Percentiles rank a stretch among this genome's conserved stretches.
phyloP scores from a whole-genome alignment of 2,888 invertebrate species.

The Rotaria socialis region DNA sequence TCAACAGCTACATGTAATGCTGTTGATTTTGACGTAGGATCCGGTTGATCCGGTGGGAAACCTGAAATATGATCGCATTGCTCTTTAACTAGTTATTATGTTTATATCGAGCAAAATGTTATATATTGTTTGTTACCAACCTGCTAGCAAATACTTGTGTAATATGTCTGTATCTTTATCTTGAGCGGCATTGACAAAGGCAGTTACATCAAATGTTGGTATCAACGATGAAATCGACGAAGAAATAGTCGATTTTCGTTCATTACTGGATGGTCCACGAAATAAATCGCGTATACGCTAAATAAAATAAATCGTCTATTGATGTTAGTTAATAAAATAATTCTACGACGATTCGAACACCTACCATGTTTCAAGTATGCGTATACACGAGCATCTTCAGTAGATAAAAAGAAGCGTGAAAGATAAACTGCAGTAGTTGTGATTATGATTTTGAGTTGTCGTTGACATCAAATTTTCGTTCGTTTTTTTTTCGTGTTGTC shows the following conservation, averaged over 20 bases:
- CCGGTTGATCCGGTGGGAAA: constrained; percentile 19
- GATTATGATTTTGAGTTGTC: neutral
- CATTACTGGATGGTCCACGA: neutral
- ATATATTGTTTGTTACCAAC: neutral
- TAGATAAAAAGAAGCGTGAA: neutral
- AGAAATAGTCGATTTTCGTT: neutral
- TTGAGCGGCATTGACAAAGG: neutral
- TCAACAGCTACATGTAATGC: constrained; percentile 30
- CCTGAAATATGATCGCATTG: neutral
- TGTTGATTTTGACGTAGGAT: constrained; percentile 7
- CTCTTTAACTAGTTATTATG: constrained; percentile 9
- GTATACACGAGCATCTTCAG: neutral
- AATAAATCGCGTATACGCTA: neutral
- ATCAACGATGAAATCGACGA: neutral
- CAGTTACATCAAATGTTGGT: neutral
- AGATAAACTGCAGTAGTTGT: neutral
- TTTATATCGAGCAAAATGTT: constrained; percentile 2
- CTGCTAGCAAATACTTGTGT: constrained; percentile 26
- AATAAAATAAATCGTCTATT: neutral
- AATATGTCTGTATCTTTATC: constrained; percentile 1
- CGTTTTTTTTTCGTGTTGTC: neutral
- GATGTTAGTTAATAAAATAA: neutral
- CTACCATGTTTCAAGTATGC: neutral
- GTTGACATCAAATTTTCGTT: neutral
- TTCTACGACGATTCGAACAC: neutral